Evolutionary conservation across 2,888 invertebrate species (phyloP), one percentile per base, ranked within the genome.

Genomic region (Drosophila melanosoma): DNA sequence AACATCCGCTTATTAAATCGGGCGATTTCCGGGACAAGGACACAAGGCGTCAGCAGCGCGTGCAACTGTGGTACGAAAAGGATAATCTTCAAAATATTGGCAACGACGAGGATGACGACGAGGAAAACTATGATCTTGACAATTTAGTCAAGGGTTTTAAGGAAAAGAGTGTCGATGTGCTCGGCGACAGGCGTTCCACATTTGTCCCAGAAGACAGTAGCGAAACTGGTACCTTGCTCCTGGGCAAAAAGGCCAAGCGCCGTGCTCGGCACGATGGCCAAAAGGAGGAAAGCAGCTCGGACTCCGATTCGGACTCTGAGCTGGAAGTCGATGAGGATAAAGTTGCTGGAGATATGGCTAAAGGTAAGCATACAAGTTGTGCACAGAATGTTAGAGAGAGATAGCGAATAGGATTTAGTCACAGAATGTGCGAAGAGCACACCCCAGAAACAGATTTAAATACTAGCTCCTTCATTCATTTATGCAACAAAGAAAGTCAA

Each of bases 61-160:
- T 97, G 0, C 95, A 97, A 83, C 93, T 97, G 38, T 98, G 98
- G 97, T 97, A 97, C 93, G 96, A 97, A 89, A 96, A 97, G 90
- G 97, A 97, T 75, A 95, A 95, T 80, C 96, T 98, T 79, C 96
- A 97, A 91, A 95, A 96, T 29, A 51, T 79, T 5, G 66, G 57
- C 42, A 95, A 96, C 79, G 95, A 96, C 71, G 97, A 97, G 67
- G 96, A 96, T 53, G 98, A 98, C 91, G 98, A 97, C 90, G 98
- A 98, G 82, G 98, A 97, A 92, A 98, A 97, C 83, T 95, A 95
- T 10, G 98, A 98, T 93, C 94, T 98, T 76, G 97, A 98, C 90
- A 95, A 95, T 91, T 94, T 98, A 93, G 95, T 96, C 3, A 95
- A 95, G 82, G 94, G 95, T 45, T 96, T 95, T 82, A 95, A 96